These are phyloP conservation scores for Crotalus helleri DNA, from an alignment of 2,113 vertebrate genomes.

Conservation along the genomic window DNA sequence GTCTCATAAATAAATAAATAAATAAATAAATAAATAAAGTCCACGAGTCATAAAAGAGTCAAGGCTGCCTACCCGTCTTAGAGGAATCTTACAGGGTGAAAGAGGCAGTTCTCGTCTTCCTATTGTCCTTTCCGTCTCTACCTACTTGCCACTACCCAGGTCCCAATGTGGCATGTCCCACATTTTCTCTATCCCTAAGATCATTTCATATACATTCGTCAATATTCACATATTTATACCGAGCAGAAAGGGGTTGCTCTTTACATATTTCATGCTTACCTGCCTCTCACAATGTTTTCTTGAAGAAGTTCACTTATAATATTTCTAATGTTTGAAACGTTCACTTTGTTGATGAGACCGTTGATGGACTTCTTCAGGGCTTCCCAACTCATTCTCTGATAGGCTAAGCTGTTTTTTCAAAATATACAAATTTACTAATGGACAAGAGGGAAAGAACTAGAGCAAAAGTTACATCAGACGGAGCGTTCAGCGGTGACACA, in stretches of 20 bases:
- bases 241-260: background rate
- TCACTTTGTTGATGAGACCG: constrained; percentile 98
- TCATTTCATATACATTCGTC: background rate
- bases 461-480: background rate
- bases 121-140: background rate
- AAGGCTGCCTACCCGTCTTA: too few species aligned
- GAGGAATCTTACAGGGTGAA: background rate
- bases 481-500: background rate
- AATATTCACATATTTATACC: background rate
- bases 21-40: too few species aligned
- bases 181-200: background rate
- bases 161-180: background rate
- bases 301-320: constrained; percentile 97
- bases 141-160: background rate
- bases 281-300: constrained; percentile 95
- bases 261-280: constrained; percentile 68
- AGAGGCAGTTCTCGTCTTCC: background rate
- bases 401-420: constrained; percentile 81
- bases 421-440: constrained; percentile 39
- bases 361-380: constrained; percentile 99
- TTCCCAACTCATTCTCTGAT: constrained; percentile 99
- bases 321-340: constrained; percentile 93
- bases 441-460: background rate
- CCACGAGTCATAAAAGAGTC: too few species aligned
- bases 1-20: too few species aligned